Evolutionary conservation across 2,113 vertebrate genomes (phyloP), one percentile per base, ranked within the genome.

Genomic region (Eurystomus gularis): DNA sequence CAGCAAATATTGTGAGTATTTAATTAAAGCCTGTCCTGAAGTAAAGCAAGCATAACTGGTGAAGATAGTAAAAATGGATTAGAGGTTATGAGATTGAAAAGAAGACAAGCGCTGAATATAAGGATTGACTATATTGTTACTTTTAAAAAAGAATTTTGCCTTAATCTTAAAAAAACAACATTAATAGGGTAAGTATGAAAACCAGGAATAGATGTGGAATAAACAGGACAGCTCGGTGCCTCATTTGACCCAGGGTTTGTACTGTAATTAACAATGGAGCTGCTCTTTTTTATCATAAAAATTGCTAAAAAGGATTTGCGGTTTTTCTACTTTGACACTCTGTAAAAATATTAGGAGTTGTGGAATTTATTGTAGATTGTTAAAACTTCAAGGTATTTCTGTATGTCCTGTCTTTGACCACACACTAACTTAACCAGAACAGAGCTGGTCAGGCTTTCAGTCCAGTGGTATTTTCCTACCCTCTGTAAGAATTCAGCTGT

Each of bases 1-100:
- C 24, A 75, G 92, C 77, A 96, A 96, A 94, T 80, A 93, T 72
- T 96, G 51, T 86, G 62, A 87, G 37, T 40, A 54, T 91, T 96
- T 94, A 95, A 94, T 95, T 93, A 91, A 92, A 79, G 31, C 48
- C 49, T 72, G 23, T 94, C 78, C 66, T 94, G 58, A 96, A 85
- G 57, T 80, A 91, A 81, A 94, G 86, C 51, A 95, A 85, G 76
- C 39, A 82, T 46, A 95, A 70, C 79, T 44, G 49, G 23, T 37
- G 23, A 86, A 79, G 55, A 51, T 8, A 49, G 13, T 21, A 66
- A 75, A 90, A 92, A 62, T 31, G 46, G 35, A 61, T 91, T 70
- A 64, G 42, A 82, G 11, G 7, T 73, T 82, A 61, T 88, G 79
- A 81, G 65, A 89, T 2, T 82, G 80, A 92, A 95, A 58, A 82